phyloP scores from a whole-genome alignment of 1,140 invertebrate species.

The Bathynomus jamesi region DNA sequence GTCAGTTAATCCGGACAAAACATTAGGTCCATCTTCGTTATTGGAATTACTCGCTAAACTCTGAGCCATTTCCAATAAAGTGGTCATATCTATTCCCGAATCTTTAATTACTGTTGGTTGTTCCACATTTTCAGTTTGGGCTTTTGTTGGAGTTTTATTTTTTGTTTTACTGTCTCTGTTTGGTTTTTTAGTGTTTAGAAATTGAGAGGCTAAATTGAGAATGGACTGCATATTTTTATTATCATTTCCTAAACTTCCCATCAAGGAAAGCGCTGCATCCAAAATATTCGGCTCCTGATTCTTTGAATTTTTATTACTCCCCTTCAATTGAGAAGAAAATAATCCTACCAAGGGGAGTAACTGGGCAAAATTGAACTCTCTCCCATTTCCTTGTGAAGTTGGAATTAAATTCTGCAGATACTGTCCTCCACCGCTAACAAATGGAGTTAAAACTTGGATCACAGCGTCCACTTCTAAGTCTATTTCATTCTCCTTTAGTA shows the following conservation, averaged over 20 bases:
- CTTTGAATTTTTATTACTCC: not conserved
- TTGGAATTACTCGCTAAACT: too few relatives aligned
- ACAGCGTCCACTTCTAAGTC: constrained; percentile 23
- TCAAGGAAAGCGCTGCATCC: not conserved
- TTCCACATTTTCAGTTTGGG: not conserved
- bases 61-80: too few relatives aligned
- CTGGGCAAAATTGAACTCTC: not conserved
- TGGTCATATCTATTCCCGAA: too few relatives aligned
- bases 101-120: too few relatives aligned
- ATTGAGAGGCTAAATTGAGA: not conserved
- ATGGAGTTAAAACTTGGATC: constrained; percentile 14
- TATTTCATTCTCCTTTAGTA: constrained; percentile 18
- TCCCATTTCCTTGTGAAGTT: not conserved
- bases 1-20: too few relatives aligned
- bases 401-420: not conserved
- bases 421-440: constrained; percentile 1
- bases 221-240: not conserved
- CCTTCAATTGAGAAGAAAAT: not conserved
- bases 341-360: not conserved
- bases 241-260: not conserved
- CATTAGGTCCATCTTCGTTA: too few relatives aligned
- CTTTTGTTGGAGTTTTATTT: not conserved
- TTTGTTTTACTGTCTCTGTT: not conserved
- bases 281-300: not conserved
- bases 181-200: not conserved